Conservation (phyloP, 2,113 vertebrate genomes). For the Anolis sagrei region DNA sequence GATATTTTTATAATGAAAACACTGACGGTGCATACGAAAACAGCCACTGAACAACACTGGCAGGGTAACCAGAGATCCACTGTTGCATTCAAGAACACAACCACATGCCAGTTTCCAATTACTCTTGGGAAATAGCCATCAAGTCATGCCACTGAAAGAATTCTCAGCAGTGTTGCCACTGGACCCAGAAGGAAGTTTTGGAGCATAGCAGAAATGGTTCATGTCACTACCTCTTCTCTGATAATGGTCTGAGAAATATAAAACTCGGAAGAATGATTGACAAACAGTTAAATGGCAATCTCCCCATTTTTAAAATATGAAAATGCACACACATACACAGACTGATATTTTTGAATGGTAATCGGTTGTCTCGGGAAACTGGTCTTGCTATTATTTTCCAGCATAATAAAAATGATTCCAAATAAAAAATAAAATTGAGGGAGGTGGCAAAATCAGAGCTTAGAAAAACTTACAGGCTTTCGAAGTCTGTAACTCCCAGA, state of each 20-base stretch:
- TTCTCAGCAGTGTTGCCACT: slow-evolving; percentile 56
- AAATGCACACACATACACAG: slow-evolving; percentile 50
- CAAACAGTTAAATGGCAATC: slow-evolving; percentile 55
- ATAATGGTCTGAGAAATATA: slow-evolving; percentile 58
- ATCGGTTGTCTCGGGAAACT: neutral
- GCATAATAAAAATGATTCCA: neutral
- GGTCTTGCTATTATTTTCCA: neutral
- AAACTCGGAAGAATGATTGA: neutral
- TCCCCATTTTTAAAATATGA: slow-evolving; percentile 34
- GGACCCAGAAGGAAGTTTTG: slow-evolving; percentile 45
- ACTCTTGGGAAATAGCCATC: slow-evolving; percentile 61
- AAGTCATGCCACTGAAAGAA: slow-evolving; percentile 35
- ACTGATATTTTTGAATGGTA: neutral
- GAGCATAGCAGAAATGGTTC: slow-evolving; percentile 29
- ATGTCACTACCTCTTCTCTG: accelerated
- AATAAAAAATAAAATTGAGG: neutral
- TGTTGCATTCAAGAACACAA: slow-evolving; percentile 32
- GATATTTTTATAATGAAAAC: slow-evolving; percentile 24
- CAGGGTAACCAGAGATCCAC: slow-evolving; percentile 20
- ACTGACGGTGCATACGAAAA: slow-evolving; percentile 4
- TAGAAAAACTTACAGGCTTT: too few species aligned
- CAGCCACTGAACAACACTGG: slow-evolving; percentile 25
- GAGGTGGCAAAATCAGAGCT: neutral
- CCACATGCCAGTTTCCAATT: slow-evolving; percentile 50
- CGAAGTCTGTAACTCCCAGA: too few species aligned